Percentiles rank a stretch among this genome's conserved stretches.
phyloP scores from a whole-genome alignment of 2,113 vertebrate genomes.

The Caranx ignobilis region DNA sequence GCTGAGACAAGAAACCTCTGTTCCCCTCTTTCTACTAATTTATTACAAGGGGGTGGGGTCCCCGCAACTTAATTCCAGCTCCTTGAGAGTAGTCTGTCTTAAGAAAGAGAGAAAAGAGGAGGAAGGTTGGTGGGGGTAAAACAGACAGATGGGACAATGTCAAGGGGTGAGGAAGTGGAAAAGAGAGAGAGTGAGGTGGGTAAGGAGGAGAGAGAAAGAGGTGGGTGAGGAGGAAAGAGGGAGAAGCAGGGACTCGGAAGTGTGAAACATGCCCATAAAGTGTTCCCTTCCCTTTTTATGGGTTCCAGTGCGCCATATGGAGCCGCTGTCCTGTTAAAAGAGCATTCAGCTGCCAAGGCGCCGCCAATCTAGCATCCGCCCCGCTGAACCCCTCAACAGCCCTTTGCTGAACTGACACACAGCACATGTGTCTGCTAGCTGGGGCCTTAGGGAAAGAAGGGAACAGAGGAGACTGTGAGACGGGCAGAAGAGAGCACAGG shows the following conservation, averaged over 20 bases:
- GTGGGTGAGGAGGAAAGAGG: conserved; percentile 48
- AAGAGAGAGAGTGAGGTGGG: conserved; percentile 43
- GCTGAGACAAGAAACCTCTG: conserved; percentile 66
- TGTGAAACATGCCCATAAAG: conserved; percentile 87
- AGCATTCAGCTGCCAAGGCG: conserved; percentile 78
- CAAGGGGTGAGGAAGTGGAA: conserved; percentile 46
- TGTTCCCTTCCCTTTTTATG: conserved; percentile 74
- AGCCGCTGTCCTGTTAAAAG: conserved; percentile 76
- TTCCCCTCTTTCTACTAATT: conserved; percentile 58
- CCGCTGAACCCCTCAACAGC: conserved; percentile 65
- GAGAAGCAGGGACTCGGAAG: conserved; percentile 79
- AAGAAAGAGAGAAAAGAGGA: conserved; percentile 20
- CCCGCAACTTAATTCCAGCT: conserved; percentile 56
- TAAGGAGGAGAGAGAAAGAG: conserved; percentile 36
- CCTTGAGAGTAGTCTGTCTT: conserved; percentile 34
- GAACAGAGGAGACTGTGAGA: conserved; percentile 59
- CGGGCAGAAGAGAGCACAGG: neutral
- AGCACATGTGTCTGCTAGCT: conserved; percentile 77
- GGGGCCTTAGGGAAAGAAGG: conserved; percentile 64
- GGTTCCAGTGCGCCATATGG: conserved; percentile 79
- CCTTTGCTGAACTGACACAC: conserved; percentile 74
- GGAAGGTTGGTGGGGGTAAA: neutral
- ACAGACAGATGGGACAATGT: conserved; percentile 57
- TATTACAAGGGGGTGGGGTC: conserved; percentile 40
- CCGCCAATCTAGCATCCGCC: conserved; percentile 75